Base-by-base conservation (phyloP, 1,140 invertebrate species). In the Heliothis virescens region DNA sequence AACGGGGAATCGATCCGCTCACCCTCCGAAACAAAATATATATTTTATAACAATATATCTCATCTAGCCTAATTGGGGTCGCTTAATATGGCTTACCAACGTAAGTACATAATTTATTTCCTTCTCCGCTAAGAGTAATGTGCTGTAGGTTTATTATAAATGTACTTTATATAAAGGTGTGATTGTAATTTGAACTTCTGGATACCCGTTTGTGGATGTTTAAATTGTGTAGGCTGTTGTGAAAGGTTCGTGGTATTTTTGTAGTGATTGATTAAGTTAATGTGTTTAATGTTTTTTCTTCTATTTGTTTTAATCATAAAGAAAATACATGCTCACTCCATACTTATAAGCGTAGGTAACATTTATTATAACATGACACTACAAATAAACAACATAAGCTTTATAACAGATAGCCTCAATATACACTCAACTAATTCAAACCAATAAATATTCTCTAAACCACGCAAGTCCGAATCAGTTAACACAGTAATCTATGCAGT, bases 51-150 rank as follows among this genome's bases (percentile, higher is more conserved):
- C 84, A 86, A 87, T 92, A 92, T 91, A 94, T 91, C 89, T 91
- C 90, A 90, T 89, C 85, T 89, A 81, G 82, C 87, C 91, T 94
- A 94, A 94, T 94, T 94, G 93, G 93, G 93, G 92, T 92, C 93
- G 92, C 91, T 91, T 94, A 92, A 94, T 94, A 93, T 93, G 91
- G 93, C 93, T 94, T 94, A 93, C 90, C 88, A 90, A 90, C 88
- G 91, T 93, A 94, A 94, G 93, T 93, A 89, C 87, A 90, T 94
- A 91, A 94, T 94, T 94, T 93, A 94, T 94, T 89, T 90, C 89
- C 85, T 88, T 86, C 85, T 86, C 87, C 82, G 83, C 84, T 79
- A 85, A 86, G 83, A 81, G 76, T 82, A 82, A 82, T 84, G 76
- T 76, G 41, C 79, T 29, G 55, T 79, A 78, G 67, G 67, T 80